Conservation (phyloP, 2,888 invertebrate species). For the Acleris laterana region DNA sequence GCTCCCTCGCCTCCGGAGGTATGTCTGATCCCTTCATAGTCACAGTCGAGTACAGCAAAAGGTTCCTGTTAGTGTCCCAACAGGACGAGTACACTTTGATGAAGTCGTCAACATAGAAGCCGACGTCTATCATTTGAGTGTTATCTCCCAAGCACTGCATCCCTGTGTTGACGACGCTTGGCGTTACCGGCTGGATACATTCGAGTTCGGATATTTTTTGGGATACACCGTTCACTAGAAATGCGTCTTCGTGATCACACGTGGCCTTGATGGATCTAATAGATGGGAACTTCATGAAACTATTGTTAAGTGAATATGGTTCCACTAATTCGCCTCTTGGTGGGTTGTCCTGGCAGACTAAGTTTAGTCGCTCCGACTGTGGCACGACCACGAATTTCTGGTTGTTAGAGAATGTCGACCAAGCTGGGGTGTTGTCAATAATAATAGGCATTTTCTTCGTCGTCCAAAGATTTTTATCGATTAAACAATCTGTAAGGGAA, state of each 20-base stretch:
- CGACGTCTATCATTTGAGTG: conserved; percentile 12
- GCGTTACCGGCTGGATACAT: not conserved
- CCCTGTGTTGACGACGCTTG: not conserved
- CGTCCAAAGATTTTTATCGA: conserved; percentile 9
- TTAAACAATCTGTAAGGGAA: conserved; percentile 14
- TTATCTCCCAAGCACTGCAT: conserved; percentile 15
- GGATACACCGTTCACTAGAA: conserved; percentile 10
- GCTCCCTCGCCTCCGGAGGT: conserved; percentile 31
- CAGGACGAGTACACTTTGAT: conserved; percentile 22
- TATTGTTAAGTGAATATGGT: not conserved
- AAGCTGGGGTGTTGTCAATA: conserved; percentile 7
- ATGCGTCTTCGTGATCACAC: conserved; percentile 23
- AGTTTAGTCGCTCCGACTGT: conserved; percentile 6
- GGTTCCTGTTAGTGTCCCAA: conserved; percentile 15
- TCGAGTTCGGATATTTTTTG: conserved; percentile 21
- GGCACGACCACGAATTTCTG: conserved; percentile 7
- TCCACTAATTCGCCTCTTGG: not conserved
- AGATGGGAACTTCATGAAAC: conserved; percentile 15
- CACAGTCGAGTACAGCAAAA: conserved; percentile 22
- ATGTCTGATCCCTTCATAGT: not conserved
- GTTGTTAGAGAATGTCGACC: not conserved
- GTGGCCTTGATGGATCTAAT: conserved; percentile 5
- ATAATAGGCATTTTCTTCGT: conserved; percentile 15
- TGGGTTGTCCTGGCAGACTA: conserved; percentile 16
- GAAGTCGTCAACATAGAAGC: conserved; percentile 17